Percentiles rank a stretch among this genome's conserved stretches.
Conservation (phyloP, 2,797 vertebrate species). For the Karalla daura region DNA sequence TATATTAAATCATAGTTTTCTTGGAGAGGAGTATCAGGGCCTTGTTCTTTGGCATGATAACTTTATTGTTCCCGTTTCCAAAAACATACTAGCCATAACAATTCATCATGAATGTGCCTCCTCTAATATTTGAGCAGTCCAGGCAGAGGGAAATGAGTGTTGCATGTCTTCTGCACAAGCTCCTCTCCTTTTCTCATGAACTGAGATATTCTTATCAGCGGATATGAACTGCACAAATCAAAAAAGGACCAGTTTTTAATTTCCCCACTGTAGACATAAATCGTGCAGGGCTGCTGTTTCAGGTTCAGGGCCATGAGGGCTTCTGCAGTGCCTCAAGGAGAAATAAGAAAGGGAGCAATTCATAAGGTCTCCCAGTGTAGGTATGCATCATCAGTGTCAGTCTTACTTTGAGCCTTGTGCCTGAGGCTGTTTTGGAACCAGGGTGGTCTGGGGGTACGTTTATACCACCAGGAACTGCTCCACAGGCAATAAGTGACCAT, state of each 20-base stretch:
- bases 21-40: slow-evolving; percentile 59
- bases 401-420: slow-evolving; percentile 70
- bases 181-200: slow-evolving; percentile 43
- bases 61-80: slow-evolving; percentile 71
- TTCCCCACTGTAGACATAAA: slow-evolving; percentile 48
- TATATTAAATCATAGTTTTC: slow-evolving; percentile 72
- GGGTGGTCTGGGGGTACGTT: slow-evolving; percentile 79
- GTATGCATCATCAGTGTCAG: slow-evolving; percentile 62
- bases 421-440: slow-evolving; percentile 71
- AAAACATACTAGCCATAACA: slow-evolving; percentile 59
- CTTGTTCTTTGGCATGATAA: slow-evolving; percentile 71
- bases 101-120: slow-evolving; percentile 53
- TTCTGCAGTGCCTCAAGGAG: slow-evolving; percentile 37
- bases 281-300: slow-evolving; percentile 56
- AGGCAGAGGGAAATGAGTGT: slow-evolving; percentile 55
- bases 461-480: slow-evolving; percentile 73
- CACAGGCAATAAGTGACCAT: slow-evolving; percentile 83
- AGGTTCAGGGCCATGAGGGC: slow-evolving; percentile 49
- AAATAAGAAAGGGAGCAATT: slow-evolving; percentile 58
- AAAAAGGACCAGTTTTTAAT: slow-evolving; percentile 53
- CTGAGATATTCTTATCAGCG: slow-evolving; percentile 68
- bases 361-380: slow-evolving; percentile 54
- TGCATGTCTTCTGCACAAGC: slow-evolving; percentile 57
- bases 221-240: slow-evolving; percentile 64
- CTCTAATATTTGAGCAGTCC: slow-evolving; percentile 59